Evolutionary conservation across 2,888 invertebrate genomes (phyloP).

Genomic region (Pollenia griseotomentosa): DNA sequence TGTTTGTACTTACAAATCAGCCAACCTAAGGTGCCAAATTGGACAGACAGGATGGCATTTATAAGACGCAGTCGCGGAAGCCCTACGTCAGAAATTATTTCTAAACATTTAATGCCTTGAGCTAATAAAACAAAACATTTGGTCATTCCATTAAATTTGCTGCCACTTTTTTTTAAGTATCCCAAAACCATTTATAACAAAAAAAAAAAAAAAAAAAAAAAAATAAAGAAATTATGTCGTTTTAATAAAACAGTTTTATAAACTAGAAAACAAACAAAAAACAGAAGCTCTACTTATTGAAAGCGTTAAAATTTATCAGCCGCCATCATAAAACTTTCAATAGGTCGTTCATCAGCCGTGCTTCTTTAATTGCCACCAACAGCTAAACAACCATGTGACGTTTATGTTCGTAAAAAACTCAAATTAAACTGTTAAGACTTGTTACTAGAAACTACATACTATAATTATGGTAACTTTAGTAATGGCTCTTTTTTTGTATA

Average conservation of each 20-base stretch:
- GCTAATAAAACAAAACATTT: no score
- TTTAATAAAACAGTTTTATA: background rate
- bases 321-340: background rate
- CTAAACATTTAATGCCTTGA: no score
- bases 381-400: constrained; percentile 19
- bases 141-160: no score
- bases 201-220: no score
- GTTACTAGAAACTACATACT: background rate
- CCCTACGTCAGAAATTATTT: no score
- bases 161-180: background rate
- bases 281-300: background rate
- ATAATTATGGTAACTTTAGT: constrained; percentile 21
- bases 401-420: background rate
- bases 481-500: background rate
- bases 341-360: background rate
- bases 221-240: background rate
- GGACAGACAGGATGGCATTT: no score
- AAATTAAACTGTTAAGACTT: background rate
- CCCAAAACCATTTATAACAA: background rate
- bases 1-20: no score
- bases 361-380: background rate
- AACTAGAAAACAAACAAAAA: background rate
- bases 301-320: constrained; percentile 3
- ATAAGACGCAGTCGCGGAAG: no score
- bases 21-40: no score